phyloP scores from a whole-genome alignment of 2,113 vertebrate species.

The Indri indri region DNA sequence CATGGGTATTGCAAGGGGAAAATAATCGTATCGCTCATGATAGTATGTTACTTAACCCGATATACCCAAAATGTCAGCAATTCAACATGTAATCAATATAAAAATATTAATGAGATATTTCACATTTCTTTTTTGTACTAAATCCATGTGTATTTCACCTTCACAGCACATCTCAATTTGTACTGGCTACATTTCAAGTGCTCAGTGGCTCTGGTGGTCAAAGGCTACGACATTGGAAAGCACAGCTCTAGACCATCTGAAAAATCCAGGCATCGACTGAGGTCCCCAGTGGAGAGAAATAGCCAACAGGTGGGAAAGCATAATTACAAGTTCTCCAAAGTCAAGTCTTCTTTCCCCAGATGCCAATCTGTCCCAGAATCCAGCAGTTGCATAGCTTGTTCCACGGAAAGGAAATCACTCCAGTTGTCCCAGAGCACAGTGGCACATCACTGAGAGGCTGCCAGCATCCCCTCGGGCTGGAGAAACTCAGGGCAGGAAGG shows the following conservation, averaged over 20 bases:
- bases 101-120: background rate
- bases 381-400: background rate
- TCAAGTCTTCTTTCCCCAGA: no score
- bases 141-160: background rate
- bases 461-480: background rate
- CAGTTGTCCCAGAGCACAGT: accelerated
- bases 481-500: background rate
- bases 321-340: background rate
- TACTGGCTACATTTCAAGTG: background rate
- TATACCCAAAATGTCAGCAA: background rate
- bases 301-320: background rate
- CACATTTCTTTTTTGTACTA: background rate
- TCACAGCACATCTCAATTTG: background rate
- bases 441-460: background rate
- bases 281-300: background rate
- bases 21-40: background rate
- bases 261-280: background rate
- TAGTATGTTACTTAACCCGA: background rate
- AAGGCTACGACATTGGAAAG: background rate
- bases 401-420: background rate
- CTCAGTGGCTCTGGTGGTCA: background rate
- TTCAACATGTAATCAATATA: background rate
- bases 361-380: background rate
- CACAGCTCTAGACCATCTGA: background rate
- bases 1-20: no score